These are phyloP conservation scores for Mechanitis messenoides DNA, from an alignment of 2,888 invertebrate genomes.

Conservation along the genomic window DNA sequence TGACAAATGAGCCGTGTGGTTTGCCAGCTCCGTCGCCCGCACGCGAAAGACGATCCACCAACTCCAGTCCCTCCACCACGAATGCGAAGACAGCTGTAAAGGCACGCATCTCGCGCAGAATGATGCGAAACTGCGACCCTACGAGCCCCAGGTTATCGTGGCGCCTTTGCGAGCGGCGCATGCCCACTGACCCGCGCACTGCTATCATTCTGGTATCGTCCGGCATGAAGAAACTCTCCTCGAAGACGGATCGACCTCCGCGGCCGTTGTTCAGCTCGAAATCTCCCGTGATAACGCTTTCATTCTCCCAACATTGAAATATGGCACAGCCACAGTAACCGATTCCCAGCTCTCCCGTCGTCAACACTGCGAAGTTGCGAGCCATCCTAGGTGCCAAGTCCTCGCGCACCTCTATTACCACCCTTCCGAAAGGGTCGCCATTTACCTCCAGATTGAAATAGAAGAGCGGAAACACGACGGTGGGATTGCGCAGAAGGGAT, in stretches of 20 bases:
- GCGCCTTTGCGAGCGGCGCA: conserved; percentile 87
- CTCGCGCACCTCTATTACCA: conserved; percentile 85
- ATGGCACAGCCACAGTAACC: conserved; percentile 88
- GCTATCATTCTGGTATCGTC: conserved; percentile 87
- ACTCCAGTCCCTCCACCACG: conserved; percentile 86
- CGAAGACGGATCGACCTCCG: conserved; percentile 85
- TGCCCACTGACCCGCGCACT: conserved; percentile 86
- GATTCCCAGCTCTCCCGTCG: conserved; percentile 83
- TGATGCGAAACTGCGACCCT: conserved; percentile 89
- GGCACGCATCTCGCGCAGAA: conserved; percentile 87
- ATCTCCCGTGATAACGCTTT: conserved; percentile 88
- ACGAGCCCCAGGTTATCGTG: conserved; percentile 88
- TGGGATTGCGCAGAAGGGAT: conserved; percentile 35
- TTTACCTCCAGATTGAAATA: conserved; percentile 87
- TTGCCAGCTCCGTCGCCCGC: conserved; percentile 87
- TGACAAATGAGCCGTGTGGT: conserved; percentile 83
- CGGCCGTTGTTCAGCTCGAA: conserved; percentile 88
- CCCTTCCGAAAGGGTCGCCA: conserved; percentile 81
- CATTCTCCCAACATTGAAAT: conserved; percentile 89
- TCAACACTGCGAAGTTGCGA: conserved; percentile 84
- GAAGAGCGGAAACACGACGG: conserved; percentile 79
- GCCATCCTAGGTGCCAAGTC: conserved; percentile 89
- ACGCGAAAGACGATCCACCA: conserved; percentile 86
- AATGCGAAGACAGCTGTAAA: conserved; percentile 89
- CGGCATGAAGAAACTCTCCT: conserved; percentile 86